A percentile compares a stretch with the other conserved stretches of the same genome.
phyloP scores from a whole-genome alignment of 2,888 invertebrate genomes.

The Polydrusus cervinus region DNA sequence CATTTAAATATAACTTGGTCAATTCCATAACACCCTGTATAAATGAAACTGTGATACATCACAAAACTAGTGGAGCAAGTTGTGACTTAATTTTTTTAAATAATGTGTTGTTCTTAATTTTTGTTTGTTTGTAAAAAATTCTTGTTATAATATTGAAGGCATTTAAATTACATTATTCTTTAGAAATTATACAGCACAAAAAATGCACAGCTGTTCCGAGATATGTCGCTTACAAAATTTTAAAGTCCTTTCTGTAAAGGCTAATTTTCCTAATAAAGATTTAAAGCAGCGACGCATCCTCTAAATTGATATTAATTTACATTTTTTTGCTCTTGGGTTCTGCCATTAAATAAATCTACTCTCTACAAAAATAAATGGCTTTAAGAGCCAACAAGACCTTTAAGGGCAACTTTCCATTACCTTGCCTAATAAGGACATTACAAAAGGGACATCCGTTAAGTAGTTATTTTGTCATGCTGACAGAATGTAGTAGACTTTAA shows the following conservation, averaged over 20 bases:
- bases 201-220: neutral
- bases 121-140: too few species aligned
- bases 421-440: slow-evolving; percentile 37
- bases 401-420: slow-evolving; percentile 26
- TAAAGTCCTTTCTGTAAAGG: neutral
- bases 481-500: slow-evolving; percentile 8
- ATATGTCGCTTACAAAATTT: neutral
- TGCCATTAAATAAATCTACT: slow-evolving; percentile 24
- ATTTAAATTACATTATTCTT: too few species aligned
- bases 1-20: too few species aligned
- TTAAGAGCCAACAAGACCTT: slow-evolving; percentile 21
- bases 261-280: neutral
- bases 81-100: too few species aligned
- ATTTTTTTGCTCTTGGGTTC: neutral
- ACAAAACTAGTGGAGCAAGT: too few species aligned
- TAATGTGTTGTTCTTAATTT: neutral
- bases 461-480: slow-evolving; percentile 33
- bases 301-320: slow-evolving; percentile 16
- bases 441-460: slow-evolving; percentile 32
- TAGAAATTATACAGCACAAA: too few species aligned
- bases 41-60: too few species aligned
- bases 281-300: neutral
- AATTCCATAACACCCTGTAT: too few species aligned
- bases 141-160: too few species aligned
- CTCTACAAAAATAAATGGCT: slow-evolving; percentile 27